Evolutionary conservation across 2,797 vertebrate species (phyloP).

Genomic region (Catamblyrhynchus diadema): DNA sequence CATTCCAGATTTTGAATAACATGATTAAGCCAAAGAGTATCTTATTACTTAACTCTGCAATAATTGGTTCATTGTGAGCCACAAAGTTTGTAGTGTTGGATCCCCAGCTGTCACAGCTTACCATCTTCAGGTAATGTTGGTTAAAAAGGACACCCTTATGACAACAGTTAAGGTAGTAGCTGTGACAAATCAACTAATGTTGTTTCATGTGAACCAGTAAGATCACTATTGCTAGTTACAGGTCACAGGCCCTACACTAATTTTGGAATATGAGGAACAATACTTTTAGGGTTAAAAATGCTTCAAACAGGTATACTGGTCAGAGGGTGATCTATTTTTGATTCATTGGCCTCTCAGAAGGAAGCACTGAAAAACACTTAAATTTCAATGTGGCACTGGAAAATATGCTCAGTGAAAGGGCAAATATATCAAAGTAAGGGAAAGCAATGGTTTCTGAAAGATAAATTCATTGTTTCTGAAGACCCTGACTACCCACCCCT

Average conservation of each 20-base stretch:
- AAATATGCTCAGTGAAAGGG: background rate
- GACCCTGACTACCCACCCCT: background rate
- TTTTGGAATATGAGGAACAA: background rate
- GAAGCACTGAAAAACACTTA: background rate
- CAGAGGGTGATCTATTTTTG: background rate
- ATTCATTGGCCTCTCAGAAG: background rate
- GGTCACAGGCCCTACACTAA: background rate
- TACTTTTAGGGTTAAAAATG: background rate
- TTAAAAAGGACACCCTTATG: background rate
- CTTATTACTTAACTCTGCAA: background rate
- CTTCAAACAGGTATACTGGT: background rate
- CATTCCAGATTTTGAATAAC: background rate
- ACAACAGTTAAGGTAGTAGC: background rate
- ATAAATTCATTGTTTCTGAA: background rate
- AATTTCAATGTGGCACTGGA: background rate
- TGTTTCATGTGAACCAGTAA: background rate
- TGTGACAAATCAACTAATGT: background rate
- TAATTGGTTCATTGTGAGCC: background rate
- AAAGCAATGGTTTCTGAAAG: background rate
- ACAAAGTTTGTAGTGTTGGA: background rate
- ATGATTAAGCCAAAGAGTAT: background rate
- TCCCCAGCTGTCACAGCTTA: background rate
- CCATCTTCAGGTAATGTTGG: background rate
- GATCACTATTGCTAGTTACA: background rate
- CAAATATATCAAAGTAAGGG: background rate